Evolutionary conservation across 2,888 invertebrate species (phyloP), one percentile per base, ranked within the genome.

Genomic region (Noctua comes): DNA sequence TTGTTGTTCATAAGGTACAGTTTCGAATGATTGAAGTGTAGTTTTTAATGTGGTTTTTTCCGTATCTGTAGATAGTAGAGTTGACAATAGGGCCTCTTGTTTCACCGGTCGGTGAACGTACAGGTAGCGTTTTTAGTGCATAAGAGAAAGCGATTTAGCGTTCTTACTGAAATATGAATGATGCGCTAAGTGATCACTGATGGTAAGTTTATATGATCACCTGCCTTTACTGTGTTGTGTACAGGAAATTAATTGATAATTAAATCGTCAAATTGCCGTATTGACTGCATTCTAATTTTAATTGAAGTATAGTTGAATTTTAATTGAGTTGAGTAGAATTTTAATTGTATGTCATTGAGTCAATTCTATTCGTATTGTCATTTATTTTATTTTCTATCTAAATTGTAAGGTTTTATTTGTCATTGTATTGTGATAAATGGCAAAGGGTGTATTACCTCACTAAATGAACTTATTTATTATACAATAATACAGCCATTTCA

Each of bases 51-150:
- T 94, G 89, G 93, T 89, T 87, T 86, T 84, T 89, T 90, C 91
- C 90, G 90, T 94, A 94, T 95, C 95, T 94, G 91, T 91, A 93
- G 95, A 94, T 94, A 93, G 93, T 91, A 92, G 93, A 94, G 94
- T 93, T 93, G 93, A 96, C 96, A 96, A 96, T 95, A 91, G 94
- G 91, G 92, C 92, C 95, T 94, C 95, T 95, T 96, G 96, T 96
- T 96, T 95, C 93, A 95, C 94, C 94, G 95, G 94, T 95, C 92
- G 93, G 90, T 93, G 95, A 94, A 93, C 93, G 91, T 80, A 86
- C 80, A 83, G 89, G 91, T 71, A 72, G 82, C 51, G 88, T 64
- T 68, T 84, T 83, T 80, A 80, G 85, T 90, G 81, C 48, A 68
- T 78, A 69, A 78, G 85, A 66, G 79, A 57, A 27, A 88, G 91